Conservation (phyloP, 2,797 vertebrate genomes). For the Sebastes steindachneri region DNA sequence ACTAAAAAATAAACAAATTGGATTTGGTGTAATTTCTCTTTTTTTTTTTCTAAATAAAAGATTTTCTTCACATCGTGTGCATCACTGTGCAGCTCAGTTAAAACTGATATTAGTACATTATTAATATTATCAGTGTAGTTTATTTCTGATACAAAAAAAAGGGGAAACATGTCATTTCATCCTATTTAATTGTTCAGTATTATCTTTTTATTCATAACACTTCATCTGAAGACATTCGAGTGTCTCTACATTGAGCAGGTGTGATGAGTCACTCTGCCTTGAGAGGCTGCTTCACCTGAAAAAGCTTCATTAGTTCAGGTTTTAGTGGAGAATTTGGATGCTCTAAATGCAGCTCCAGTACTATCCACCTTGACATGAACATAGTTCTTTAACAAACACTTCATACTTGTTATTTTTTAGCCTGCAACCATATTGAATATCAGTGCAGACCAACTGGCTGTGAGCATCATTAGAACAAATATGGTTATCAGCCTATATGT, state of each 20-base stretch:
- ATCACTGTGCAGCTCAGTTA: no score
- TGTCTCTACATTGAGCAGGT: neutral
- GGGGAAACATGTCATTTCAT: neutral
- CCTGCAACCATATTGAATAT: neutral
- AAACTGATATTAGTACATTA: no score
- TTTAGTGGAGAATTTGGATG: neutral
- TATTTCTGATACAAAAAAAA: neutral
- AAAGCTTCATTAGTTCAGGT: neutral
- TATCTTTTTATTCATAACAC: neutral
- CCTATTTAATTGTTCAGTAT: neutral
- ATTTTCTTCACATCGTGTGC: no score
- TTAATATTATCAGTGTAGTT: neutral
- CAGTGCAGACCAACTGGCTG: neutral
- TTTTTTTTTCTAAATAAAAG: no score
- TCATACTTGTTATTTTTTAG: neutral
- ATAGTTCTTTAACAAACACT: neutral
- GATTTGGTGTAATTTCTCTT: no score
- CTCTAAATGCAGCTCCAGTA: neutral
- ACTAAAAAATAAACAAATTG: no score
- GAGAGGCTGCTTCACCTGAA: neutral
- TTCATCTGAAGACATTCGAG: neutral
- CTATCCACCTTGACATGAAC: neutral
- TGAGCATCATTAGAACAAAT: conserved; percentile 1
- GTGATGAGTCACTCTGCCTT: neutral
- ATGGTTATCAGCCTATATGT: neutral